Conservation (phyloP, 2,888 invertebrate species). For the Pelosia muscerda region DNA sequence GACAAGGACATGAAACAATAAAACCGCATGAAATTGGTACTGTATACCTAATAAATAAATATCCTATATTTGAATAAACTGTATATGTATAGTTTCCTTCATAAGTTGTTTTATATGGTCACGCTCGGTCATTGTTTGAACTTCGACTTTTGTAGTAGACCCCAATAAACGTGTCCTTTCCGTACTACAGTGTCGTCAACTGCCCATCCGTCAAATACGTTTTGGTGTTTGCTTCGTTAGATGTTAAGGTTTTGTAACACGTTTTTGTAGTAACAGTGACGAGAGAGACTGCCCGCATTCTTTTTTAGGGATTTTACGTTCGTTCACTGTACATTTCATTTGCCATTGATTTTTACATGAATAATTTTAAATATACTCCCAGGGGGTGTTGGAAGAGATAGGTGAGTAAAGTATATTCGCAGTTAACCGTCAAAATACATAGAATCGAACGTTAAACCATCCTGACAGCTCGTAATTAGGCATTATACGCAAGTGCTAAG, state of each 20-base stretch:
- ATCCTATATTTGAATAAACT: background rate
- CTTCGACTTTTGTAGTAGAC: constrained; percentile 23
- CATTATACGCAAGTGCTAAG: no score
- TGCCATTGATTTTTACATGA: background rate
- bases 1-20: no score
- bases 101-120: background rate
- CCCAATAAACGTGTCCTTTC: constrained; percentile 28
- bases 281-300: constrained; percentile 35
- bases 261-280: constrained; percentile 58
- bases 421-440: no score
- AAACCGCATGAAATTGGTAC: no score
- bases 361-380: background rate
- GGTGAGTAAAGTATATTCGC: no score
- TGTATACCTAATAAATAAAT: no score
- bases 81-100: background rate
- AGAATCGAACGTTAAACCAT: no score
- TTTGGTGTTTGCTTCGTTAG: constrained; percentile 77
- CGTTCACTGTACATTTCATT: constrained; percentile 28
- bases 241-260: constrained; percentile 57
- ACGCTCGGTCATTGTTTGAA: background rate
- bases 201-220: constrained; percentile 64
- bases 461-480: no score
- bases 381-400: no score
- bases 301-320: constrained; percentile 33
- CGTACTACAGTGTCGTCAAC: constrained; percentile 48